Evolutionary conservation across 2,113 vertebrate genomes (phyloP).

Genomic region (Melanotaenia duboulayi): DNA sequence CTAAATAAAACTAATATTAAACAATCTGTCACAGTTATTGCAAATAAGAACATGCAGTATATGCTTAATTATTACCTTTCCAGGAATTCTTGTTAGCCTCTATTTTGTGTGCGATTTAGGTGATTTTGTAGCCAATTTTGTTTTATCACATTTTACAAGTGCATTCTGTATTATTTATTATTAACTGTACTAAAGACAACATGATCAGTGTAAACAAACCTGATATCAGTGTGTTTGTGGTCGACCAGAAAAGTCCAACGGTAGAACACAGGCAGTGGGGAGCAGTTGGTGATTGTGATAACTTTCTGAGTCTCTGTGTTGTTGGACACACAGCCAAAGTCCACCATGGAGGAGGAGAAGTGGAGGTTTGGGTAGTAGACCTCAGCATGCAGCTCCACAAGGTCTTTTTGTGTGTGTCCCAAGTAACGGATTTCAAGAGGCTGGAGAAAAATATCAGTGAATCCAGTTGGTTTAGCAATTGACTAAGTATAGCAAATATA

Average conservation of each 20-base stretch:
- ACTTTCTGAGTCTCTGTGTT: conserved; percentile 76
- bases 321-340: conserved; percentile 90
- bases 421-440: conserved; percentile 80
- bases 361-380: conserved; percentile 87
- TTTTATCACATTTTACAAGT: no score
- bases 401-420: conserved; percentile 84
- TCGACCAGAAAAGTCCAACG: conserved; percentile 83
- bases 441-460: conserved; percentile 19
- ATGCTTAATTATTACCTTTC: no score
- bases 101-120: no score
- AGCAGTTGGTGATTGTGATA: conserved; percentile 86
- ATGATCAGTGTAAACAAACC: conserved; percentile 73
- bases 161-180: no score
- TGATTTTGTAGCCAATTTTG: no score
- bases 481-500: neutral
- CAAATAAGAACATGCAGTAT: no score
- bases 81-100: no score
- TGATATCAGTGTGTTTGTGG: conserved; percentile 44
- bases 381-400: conserved; percentile 79
- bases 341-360: conserved; percentile 80
- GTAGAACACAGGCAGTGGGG: conserved; percentile 83
- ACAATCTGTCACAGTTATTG: no score
- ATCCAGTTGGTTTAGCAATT: fast-evolving
- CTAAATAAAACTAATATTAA: no score
- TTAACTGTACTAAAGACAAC: no score